A percentile compares a stretch with the other conserved stretches of the same genome.
Evolutionary conservation across 2,888 invertebrate species (phyloP).

Genomic region (Temnothorax unifasciatus): DNA sequence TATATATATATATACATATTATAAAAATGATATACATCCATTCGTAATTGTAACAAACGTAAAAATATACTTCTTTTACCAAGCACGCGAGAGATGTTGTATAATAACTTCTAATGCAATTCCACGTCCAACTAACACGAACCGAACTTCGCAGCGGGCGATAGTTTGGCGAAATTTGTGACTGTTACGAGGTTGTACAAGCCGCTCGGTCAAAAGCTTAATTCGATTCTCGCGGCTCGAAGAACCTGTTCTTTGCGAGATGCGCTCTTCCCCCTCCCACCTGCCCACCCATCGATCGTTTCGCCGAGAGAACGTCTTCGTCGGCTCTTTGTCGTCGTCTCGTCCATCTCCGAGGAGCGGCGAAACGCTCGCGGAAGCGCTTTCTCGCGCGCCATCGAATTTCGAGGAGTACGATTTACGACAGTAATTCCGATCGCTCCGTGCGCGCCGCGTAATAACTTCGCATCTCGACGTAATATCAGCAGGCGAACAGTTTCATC

Average conservation of each 20-base stretch:
- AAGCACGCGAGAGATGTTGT: neutral
- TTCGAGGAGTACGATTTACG: constrained; percentile 50
- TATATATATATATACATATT: too few relatives aligned
- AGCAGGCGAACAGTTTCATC: constrained; percentile 17
- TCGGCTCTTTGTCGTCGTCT: constrained; percentile 48
- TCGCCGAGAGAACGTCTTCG: constrained; percentile 38
- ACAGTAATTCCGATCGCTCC: constrained; percentile 46
- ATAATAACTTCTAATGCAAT: constrained; percentile 10
- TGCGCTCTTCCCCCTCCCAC: neutral
- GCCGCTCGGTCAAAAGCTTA: constrained; percentile 46
- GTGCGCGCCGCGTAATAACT: constrained; percentile 40
- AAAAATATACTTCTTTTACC: neutral
- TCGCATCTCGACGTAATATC: constrained; percentile 35
- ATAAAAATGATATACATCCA: neutral
- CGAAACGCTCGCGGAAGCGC: constrained; percentile 45
- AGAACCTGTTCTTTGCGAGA: constrained; percentile 29
- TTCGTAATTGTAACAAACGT: neutral
- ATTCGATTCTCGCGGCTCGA: constrained; percentile 39
- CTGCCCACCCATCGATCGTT: constrained; percentile 38
- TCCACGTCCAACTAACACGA: neutral
- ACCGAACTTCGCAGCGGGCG: neutral
- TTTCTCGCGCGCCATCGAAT: constrained; percentile 57
- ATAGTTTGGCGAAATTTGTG: constrained; percentile 42
- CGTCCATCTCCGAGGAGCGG: constrained; percentile 41
- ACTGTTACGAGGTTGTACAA: constrained; percentile 40